These are phyloP conservation scores for Aspidiotus destructor DNA, from an alignment of 2,888 invertebrate species.

Conservation along the genomic window DNA sequence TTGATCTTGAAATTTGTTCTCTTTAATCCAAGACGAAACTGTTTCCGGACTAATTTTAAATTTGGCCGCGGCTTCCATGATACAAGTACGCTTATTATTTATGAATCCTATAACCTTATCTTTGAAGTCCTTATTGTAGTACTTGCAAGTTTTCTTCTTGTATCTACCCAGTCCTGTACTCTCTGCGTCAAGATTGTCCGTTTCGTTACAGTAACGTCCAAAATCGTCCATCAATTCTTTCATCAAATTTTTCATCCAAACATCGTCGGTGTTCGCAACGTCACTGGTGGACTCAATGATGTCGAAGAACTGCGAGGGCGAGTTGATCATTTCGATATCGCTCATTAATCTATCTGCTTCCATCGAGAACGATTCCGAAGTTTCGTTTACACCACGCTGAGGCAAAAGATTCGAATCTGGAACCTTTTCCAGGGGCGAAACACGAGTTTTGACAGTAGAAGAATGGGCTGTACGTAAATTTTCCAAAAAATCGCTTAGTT, in stretches of 20 bases:
- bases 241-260: conserved; percentile 19
- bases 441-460: neutral
- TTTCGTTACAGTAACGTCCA: conserved; percentile 9
- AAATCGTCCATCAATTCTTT: conserved; percentile 19
- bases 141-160: conserved; percentile 10
- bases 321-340: conserved; percentile 15
- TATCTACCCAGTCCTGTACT: neutral
- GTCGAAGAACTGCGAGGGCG: conserved; percentile 15
- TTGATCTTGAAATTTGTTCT: conserved; percentile 14
- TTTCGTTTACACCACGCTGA: neutral
- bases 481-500: neutral
- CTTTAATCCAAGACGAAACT: conserved; percentile 13
- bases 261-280: conserved; percentile 8
- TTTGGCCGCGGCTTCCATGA: conserved; percentile 9
- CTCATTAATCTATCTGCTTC: conserved; percentile 7
- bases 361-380: conserved; percentile 3
- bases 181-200: neutral
- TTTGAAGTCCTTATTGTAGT: conserved; percentile 17
- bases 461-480: neutral
- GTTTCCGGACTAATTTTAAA: conserved; percentile 18
- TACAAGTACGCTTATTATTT: neutral
- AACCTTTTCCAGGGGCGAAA: too few relatives aligned
- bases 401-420: too few relatives aligned
- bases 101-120: conserved; percentile 14
- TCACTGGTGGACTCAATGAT: conserved; percentile 3